Percentiles rank a stretch among this genome's conserved stretches.
These are phyloP conservation scores for rat (Rattus norvegicus) DNA, from an alignment of 2,113 vertebrate genomes.

Conservation along the genomic window DNA sequence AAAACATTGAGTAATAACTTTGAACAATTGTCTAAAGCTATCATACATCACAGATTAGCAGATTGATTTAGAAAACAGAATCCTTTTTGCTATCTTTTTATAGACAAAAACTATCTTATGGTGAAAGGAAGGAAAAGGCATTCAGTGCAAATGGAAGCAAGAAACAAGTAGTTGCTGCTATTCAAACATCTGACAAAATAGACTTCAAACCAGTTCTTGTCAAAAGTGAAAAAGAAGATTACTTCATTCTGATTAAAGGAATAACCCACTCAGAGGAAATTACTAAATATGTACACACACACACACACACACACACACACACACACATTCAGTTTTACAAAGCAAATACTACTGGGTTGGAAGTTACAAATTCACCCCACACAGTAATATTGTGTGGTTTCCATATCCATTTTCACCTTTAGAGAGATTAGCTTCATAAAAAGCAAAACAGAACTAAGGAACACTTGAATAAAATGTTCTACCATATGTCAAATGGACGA, in stretches of 20 bases:
- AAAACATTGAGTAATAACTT: background rate
- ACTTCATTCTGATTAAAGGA: background rate
- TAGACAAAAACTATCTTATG: background rate
- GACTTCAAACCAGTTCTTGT: background rate
- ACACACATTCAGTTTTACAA: background rate
- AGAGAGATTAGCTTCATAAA: background rate
- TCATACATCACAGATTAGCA: background rate
- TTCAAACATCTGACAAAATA: background rate
- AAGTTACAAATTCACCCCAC: background rate
- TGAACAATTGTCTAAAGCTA: background rate
- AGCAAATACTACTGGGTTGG: too few species aligned
- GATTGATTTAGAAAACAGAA: background rate
- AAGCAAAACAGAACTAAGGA: background rate
- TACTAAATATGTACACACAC: background rate
- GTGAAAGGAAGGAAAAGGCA: background rate
- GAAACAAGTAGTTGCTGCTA: background rate
- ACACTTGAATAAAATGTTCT: background rate
- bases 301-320: background rate
- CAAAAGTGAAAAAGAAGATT: background rate
- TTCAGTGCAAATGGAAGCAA: background rate
- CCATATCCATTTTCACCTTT: background rate
- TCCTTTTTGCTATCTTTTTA: background rate
- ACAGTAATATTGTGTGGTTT: background rate
- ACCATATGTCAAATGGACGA: background rate
- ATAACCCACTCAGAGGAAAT: background rate